phyloP scores from a whole-genome alignment of 2,888 invertebrate species.

The Aporophyla lueneburgensis region DNA sequence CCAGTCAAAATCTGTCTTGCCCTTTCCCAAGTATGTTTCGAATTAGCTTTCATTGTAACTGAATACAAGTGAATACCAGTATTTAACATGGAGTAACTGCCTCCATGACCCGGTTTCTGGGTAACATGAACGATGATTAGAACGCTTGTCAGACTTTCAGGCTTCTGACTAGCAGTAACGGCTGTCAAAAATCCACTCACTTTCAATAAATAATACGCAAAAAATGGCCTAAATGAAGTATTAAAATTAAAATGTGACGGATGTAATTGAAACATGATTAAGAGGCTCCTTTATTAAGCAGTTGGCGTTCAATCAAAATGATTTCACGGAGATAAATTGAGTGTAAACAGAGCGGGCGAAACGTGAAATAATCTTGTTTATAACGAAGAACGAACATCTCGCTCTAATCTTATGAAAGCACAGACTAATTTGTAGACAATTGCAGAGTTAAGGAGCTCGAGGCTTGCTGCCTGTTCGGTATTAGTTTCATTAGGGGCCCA shows the following conservation, averaged over 20 bases:
- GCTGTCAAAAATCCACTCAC: neutral
- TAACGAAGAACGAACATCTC: conserved; percentile 70
- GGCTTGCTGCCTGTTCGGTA: conserved; percentile 36
- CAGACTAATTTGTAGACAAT: conserved; percentile 76
- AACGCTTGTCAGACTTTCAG: neutral
- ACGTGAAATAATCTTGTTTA: conserved; percentile 66
- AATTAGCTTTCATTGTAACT: neutral
- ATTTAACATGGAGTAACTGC: no score
- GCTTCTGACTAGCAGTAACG: neutral
- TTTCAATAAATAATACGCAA: neutral
- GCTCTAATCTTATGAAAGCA: conserved; percentile 75
- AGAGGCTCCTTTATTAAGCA: conserved; percentile 62
- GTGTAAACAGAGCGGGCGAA: conserved; percentile 64
- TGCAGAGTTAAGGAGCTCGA: conserved; percentile 65
- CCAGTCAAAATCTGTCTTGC: neutral
- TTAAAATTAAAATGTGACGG: conserved; percentile 52
- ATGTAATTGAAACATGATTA: conserved; percentile 62
- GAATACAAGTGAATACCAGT: neutral
- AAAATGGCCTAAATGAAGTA: neutral
- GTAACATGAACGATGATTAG: neutral
- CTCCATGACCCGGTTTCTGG: no score
- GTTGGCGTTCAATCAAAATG: conserved; percentile 65
- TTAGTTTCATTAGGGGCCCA: conserved; percentile 14
- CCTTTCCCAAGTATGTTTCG: no score
- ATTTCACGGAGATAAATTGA: conserved; percentile 65